phyloP scores from a whole-genome alignment of 2,113 vertebrate genomes.

The Polyodon spathula region DNA sequence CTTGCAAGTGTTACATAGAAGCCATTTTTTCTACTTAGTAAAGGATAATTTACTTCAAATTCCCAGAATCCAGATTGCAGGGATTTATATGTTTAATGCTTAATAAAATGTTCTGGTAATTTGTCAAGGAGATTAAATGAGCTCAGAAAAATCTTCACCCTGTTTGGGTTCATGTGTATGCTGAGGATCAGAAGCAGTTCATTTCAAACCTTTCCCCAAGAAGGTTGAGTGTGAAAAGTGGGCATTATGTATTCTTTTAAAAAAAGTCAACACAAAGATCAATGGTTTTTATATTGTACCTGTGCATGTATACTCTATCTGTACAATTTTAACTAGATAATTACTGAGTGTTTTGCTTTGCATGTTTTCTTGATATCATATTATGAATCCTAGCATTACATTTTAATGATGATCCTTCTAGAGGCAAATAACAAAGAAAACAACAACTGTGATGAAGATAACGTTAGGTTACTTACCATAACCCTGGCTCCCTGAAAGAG shows the following conservation, averaged over 20 bases:
- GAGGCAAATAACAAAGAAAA: no score
- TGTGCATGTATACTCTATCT: no score
- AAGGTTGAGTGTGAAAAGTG: background rate
- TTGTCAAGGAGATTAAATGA: conserved; percentile 19
- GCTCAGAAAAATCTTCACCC: conserved; percentile 12
- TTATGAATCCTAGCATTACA: no score
- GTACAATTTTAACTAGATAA: no score
- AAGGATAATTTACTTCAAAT: conserved; percentile 17
- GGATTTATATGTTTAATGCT: conserved; percentile 11
- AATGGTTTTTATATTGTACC: no score
- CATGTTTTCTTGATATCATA: no score
- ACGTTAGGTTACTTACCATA: no score
- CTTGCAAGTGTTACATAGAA: background rate
- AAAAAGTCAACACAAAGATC: no score
- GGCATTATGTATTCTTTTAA: conserved; percentile 1
- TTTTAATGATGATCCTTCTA: no score
- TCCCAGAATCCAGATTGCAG: conserved; percentile 11
- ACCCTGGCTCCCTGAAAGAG: no score
- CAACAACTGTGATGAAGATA: no score
- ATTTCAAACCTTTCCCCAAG: background rate
- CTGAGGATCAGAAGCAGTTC: background rate
- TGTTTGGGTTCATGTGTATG: background rate
- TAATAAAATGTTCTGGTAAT: conserved; percentile 13
- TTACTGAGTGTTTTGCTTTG: no score
- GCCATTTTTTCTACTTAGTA: background rate